Conservation (phyloP, 2,113 vertebrate genomes). For the Melanerpes formicivorus region DNA sequence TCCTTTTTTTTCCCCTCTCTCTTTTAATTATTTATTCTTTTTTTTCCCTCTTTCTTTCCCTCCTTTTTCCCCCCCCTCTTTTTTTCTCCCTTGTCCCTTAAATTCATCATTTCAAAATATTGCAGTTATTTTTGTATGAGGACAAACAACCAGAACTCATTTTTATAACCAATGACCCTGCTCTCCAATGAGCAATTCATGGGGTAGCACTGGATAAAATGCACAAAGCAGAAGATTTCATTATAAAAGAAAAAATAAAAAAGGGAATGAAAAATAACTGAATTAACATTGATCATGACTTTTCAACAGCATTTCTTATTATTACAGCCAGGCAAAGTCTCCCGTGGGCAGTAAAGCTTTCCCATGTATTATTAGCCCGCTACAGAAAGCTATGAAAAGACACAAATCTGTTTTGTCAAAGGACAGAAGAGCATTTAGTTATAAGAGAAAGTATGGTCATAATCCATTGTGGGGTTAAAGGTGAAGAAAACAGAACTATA, state of each 20-base stretch:
- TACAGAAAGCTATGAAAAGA: slow-evolving; percentile 71
- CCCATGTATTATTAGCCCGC: slow-evolving; percentile 64
- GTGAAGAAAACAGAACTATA: slow-evolving; percentile 67
- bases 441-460: slow-evolving; percentile 56
- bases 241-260: slow-evolving; percentile 63
- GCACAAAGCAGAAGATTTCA: slow-evolving; percentile 69
- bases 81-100: neutral
- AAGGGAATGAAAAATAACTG: slow-evolving; percentile 73
- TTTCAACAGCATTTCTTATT: slow-evolving; percentile 68
- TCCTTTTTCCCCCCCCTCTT: too few relatives aligned
- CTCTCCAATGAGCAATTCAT: slow-evolving; percentile 51
- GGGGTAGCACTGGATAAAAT: slow-evolving; percentile 51
- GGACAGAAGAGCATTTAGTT: slow-evolving; percentile 68
- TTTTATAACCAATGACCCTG: slow-evolving; percentile 58
- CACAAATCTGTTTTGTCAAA: slow-evolving; percentile 74
- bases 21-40: too few relatives aligned
- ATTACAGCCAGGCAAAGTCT: slow-evolving; percentile 46
- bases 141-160: slow-evolving; percentile 57
- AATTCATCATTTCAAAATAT: slow-evolving; percentile 64
- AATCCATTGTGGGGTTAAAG: slow-evolving; percentile 58
- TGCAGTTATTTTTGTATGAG: slow-evolving; percentile 46
- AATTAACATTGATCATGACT: slow-evolving; percentile 74
- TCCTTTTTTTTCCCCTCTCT: neutral
- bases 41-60: too few relatives aligned
- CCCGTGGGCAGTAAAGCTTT: slow-evolving; percentile 62